A percentile compares a stretch with the other conserved stretches of the same genome.
These are phyloP conservation scores for Ivindomyrus marchei DNA, from an alignment of 2,113 vertebrate genomes.

Conservation along the genomic window DNA sequence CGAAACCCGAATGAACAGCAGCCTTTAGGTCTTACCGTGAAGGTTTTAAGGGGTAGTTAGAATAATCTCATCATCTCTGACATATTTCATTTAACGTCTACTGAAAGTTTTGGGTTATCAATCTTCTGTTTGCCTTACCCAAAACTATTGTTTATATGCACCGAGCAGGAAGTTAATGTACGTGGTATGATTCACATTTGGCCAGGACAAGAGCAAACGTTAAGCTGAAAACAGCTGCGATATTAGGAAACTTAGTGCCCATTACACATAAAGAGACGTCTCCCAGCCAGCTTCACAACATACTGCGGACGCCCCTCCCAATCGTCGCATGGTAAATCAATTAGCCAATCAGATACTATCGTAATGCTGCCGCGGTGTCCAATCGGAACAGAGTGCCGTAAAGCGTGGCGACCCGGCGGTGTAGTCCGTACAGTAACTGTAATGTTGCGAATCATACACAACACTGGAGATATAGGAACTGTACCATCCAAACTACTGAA, in stretches of 20 bases:
- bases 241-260: neutral
- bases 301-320: neutral
- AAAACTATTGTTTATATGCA: neutral
- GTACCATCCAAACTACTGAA: neutral
- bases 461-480: no score
- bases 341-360: neutral
- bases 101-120: neutral
- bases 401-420: slow-evolving; percentile 20
- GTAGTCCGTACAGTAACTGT: neutral
- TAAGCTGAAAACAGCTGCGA: neutral
- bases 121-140: neutral
- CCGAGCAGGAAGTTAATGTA: neutral
- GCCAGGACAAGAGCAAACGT: neutral
- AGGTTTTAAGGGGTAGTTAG: neutral
- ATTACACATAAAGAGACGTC: neutral
- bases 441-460: neutral
- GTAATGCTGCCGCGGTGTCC: slow-evolving; percentile 13
- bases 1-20: neutral
- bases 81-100: neutral
- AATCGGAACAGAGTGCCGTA: slow-evolving; percentile 42
- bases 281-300: neutral
- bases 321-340: neutral
- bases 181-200: neutral
- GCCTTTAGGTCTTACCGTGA: neutral
- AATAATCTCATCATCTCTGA: neutral